A percentile compares a stretch with the other conserved stretches of the same genome.
These are phyloP conservation scores for Eurystomus gularis DNA, from an alignment of 2,113 vertebrate species.

Conservation along the genomic window DNA sequence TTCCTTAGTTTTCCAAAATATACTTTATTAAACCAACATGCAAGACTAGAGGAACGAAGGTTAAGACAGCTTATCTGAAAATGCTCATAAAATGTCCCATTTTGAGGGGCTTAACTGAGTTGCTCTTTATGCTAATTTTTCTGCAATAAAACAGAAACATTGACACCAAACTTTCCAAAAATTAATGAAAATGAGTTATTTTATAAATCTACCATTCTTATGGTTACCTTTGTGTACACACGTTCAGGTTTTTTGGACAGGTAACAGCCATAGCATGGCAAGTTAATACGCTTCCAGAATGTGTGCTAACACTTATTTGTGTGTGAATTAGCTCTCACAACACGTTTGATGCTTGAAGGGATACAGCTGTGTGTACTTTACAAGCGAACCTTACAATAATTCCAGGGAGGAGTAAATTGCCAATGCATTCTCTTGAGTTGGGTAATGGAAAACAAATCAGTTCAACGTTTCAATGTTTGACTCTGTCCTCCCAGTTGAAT, in stretches of 20 bases:
- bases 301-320: neutral
- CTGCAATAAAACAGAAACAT: neutral
- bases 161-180: neutral
- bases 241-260: neutral
- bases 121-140: neutral
- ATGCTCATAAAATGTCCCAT: neutral
- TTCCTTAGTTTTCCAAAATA: neutral
- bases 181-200: neutral
- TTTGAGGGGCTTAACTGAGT: neutral
- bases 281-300: neutral
- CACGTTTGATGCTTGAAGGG: neutral
- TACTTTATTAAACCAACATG: neutral
- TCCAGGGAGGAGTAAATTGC: neutral
- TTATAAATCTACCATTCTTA: neutral
- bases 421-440: neutral
- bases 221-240: neutral
- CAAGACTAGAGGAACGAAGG: neutral
- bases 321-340: neutral
- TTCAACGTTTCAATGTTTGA: neutral
- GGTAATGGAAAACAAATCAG: slow-evolving; percentile 13
- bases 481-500: neutral
- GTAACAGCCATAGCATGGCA: neutral
- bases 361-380: neutral
- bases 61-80: neutral
- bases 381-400: neutral